These are phyloP conservation scores for Aphaenogaster floridana DNA, from an alignment of 1,140 invertebrate genomes.

Conservation along the genomic window DNA sequence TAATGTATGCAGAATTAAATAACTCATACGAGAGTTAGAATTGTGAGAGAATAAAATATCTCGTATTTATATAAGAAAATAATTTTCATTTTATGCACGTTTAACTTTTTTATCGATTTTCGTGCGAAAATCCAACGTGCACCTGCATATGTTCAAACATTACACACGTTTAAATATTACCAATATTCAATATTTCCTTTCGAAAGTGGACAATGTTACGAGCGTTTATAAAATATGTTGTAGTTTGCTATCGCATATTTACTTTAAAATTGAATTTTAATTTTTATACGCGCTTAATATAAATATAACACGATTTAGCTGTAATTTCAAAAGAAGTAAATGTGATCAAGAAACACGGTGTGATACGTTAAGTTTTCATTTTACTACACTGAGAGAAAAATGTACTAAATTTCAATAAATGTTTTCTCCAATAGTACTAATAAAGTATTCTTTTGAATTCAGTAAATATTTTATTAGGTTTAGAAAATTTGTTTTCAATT, in stretches of 20 bases:
- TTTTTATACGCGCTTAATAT: conserved; percentile 1
- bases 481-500: too few relatives aligned
- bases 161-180: conserved; percentile 46
- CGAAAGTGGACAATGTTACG: conserved; percentile 8
- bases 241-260: neutral
- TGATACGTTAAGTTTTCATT: neutral
- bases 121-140: neutral
- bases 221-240: neutral
- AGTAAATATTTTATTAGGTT: too few relatives aligned
- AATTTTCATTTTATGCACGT: conserved; percentile 1
- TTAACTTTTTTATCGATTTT: conserved; percentile 29
- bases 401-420: too few relatives aligned
- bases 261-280: conserved; percentile 19
- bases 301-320: neutral
- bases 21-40: neutral
- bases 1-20: conserved; percentile 7
- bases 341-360: neutral
- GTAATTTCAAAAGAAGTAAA: conserved; percentile 22
- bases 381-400: neutral
- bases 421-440: too few relatives aligned
- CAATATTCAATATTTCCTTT: conserved; percentile 42
- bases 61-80: conserved; percentile 38
- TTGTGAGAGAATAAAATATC: neutral
- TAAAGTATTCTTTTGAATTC: too few relatives aligned
- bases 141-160: conserved; percentile 18